A percentile compares a stretch with the other conserved stretches of the same genome.
These are phyloP conservation scores for Allolobophora icterica DNA, from an alignment of 2,888 invertebrate genomes.

Conservation along the genomic window DNA sequence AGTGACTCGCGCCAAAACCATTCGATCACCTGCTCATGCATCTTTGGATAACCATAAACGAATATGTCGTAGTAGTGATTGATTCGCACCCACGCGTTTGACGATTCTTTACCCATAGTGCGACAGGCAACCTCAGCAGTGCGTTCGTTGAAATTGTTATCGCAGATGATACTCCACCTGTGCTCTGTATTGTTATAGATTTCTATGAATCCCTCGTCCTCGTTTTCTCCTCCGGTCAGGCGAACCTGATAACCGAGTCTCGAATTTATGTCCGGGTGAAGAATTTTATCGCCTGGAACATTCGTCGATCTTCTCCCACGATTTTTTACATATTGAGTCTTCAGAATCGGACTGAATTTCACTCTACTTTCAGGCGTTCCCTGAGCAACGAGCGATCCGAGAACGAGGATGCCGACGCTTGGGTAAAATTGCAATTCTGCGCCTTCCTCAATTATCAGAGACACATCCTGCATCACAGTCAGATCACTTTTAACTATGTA, in stretches of 20 bases:
- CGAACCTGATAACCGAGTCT: slow-evolving; percentile 63
- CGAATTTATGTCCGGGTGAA: slow-evolving; percentile 30
- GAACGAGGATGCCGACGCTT: slow-evolving; percentile 91
- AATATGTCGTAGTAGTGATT: slow-evolving; percentile 61
- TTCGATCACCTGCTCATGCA: slow-evolving; percentile 57
- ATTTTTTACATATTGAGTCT: not conserved
- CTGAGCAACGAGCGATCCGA: slow-evolving; percentile 85
- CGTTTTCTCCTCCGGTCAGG: slow-evolving; percentile 79
- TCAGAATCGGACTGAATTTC: slow-evolving; percentile 37
- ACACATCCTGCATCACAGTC: slow-evolving; percentile 93
- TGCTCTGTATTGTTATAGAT: slow-evolving; percentile 92
- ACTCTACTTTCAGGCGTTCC: slow-evolving; percentile 69
- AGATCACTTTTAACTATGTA: slow-evolving; percentile 79
- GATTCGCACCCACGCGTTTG: slow-evolving; percentile 86
- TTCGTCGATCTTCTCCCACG: not conserved
- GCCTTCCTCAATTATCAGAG: slow-evolving; percentile 84
- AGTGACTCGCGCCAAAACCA: slow-evolving; percentile 62
- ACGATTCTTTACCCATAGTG: slow-evolving; percentile 85
- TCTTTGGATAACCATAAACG: slow-evolving; percentile 60
- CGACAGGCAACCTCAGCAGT: slow-evolving; percentile 96
- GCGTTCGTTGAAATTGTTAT: slow-evolving; percentile 87
- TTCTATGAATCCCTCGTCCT: slow-evolving; percentile 85
- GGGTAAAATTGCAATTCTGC: slow-evolving; percentile 91
- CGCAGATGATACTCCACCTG: slow-evolving; percentile 96
- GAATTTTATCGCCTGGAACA: slow-evolving; percentile 7